phyloP scores from a whole-genome alignment of 1,140 invertebrate genomes.

The Helicoverpa zea region DNA sequence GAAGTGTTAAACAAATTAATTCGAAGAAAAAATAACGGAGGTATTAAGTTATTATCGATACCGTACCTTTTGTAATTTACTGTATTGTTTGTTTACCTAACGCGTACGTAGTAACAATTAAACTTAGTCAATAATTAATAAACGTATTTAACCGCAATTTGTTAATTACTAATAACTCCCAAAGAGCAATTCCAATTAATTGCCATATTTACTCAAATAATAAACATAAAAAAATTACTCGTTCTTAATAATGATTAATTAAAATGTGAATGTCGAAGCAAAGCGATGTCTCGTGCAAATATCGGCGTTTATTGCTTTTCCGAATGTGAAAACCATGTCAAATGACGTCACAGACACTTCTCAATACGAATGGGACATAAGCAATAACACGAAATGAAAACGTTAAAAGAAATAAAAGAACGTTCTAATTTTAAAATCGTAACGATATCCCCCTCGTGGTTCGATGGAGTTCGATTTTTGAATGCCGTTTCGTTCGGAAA shows the following conservation, averaged over 20 bases:
- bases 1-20: neutral
- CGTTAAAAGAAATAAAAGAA: constrained; percentile 57
- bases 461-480: constrained; percentile 82
- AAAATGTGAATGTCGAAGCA: constrained; percentile 13
- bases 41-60: neutral
- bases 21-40: neutral
- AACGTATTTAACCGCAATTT: constrained; percentile 19
- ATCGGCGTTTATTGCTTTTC: constrained; percentile 36
- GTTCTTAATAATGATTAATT: constrained; percentile 4
- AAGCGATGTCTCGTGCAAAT: constrained; percentile 23
- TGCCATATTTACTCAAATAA: constrained; percentile 17
- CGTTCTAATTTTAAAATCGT: constrained; percentile 77
- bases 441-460: constrained; percentile 68
- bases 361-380: constrained; percentile 47
- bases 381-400: constrained; percentile 51
- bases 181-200: constrained; percentile 6
- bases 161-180: constrained; percentile 28
- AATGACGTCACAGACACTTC: constrained; percentile 40
- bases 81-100: neutral
- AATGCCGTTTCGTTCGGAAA: constrained; percentile 78
- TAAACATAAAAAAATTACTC: constrained; percentile 27
- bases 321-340: constrained; percentile 44
- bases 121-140: constrained; percentile 19
- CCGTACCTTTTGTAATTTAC: neutral
- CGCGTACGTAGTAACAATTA: neutral